Evolutionary conservation across 2,888 invertebrate genomes (phyloP), one percentile per base, ranked within the genome.

Genomic region (Campoletis raptor): DNA sequence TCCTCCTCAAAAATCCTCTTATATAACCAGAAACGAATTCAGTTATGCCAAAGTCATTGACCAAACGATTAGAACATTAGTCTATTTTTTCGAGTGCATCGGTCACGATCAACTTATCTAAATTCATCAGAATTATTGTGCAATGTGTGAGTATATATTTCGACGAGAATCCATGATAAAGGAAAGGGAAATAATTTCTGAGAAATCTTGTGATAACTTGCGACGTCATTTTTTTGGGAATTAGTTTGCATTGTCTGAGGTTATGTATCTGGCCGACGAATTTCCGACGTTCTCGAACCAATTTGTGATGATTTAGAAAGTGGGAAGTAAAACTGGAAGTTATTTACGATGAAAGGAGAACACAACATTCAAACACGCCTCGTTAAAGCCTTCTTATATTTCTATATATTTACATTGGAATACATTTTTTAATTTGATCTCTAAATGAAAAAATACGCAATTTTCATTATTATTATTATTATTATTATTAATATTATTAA

Each of bases 291-390:
- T 21, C n/a, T 15, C n/a, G 21, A 21, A 54, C 21, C 7, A 54
- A 21, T 9, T 54, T 54, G 54, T 21, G 21, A 9, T 21, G 7
- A 54, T 24, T 21, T 6, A 7, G 18, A 5, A 18, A 48, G 7
- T 15, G 48, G 48, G 48, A n/a, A 15, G 18, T 7, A 9, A 45
- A 45, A 15, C 45, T 15, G 15, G 45, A 45, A 45, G 45, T 45
- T 4, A 42, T 45, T 45, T 45, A n/a, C n/a, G n/a, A n/a, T n/a
- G n/a, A 83, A 86, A 86, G 77, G 83, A 76, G 85, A 86, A 64
- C 57, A 67, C 67, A 57, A 48, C 70, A 66, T 54, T 70, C 61
- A 54, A 52, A 77, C 70, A 57, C 66, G 82, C 79, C 69, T 69
- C 69, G 69, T 70, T 45, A 18, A 61, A 5, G 36, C 57, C 18